Conservation (phyloP, 2,888 invertebrate species). For the Aricia artaxerxes region DNA sequence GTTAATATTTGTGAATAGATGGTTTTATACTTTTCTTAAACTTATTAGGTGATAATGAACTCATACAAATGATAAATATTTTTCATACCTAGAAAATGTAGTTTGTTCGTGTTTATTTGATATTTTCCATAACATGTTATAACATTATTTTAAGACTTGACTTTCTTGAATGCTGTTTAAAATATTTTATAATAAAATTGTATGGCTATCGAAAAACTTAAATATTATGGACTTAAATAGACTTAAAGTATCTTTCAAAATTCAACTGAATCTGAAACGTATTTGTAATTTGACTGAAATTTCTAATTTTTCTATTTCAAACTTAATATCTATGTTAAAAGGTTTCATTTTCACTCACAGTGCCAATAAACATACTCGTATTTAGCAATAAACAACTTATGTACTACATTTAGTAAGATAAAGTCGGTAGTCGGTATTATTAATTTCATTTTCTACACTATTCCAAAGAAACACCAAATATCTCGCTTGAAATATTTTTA, state of each 20-base stretch:
- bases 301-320: not conserved
- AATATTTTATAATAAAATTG: not conserved
- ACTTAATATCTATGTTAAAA: not conserved
- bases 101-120: not conserved
- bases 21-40: conserved; percentile 31
- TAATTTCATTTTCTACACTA: not conserved
- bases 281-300: not conserved
- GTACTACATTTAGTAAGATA: not conserved
- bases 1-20: conserved; percentile 29
- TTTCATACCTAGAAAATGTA: conserved; percentile 29
- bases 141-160: not conserved
- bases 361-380: not conserved
- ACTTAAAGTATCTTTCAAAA: not conserved
- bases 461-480: conserved; percentile 11
- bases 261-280: not conserved
- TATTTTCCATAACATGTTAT: not conserved
- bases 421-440: not conserved
- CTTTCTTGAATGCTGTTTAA: not conserved
- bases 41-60: conserved; percentile 22
- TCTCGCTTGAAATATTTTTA: not conserved
- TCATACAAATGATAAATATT: conserved; percentile 30
- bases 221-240: too few species aligned
- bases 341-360: not conserved
- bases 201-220: not conserved
- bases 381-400: not conserved